A percentile compares a stretch with the other conserved stretches of the same genome.
These are phyloP conservation scores for Etheostoma cragini DNA, from an alignment of 2,113 vertebrate genomes.

Conservation along the genomic window DNA sequence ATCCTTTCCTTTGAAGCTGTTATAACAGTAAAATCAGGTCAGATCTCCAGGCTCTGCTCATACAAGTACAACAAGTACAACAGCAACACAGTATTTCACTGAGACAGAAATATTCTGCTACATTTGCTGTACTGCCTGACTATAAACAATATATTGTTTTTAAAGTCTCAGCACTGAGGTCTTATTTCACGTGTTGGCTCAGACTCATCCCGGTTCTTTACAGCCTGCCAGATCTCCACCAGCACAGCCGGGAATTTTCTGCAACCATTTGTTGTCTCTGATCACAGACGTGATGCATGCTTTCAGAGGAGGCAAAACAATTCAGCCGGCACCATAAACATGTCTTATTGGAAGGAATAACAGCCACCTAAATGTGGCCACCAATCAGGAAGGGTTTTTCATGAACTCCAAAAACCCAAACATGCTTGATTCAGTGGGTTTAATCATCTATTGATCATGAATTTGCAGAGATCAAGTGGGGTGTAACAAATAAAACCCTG, in stretches of 20 bases:
- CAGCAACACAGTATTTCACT: slow-evolving; percentile 28
- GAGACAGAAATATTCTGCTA: slow-evolving; percentile 37
- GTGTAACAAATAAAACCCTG: slow-evolving; percentile 33
- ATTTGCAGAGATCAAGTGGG: slow-evolving; percentile 8
- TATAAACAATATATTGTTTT: slow-evolving; percentile 51
- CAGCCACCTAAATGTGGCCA: slow-evolving; percentile 16
- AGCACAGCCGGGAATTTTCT: slow-evolving; percentile 41
- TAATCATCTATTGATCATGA: slow-evolving; percentile 33
- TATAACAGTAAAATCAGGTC: slow-evolving; percentile 65
- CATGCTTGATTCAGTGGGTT: slow-evolving; percentile 30
- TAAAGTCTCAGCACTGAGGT: slow-evolving; percentile 41
- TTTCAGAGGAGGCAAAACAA: slow-evolving; percentile 37
- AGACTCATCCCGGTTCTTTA: slow-evolving; percentile 35
- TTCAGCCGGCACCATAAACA: slow-evolving; percentile 39
- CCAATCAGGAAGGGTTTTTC: slow-evolving; percentile 13
- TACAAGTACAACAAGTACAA: slow-evolving; percentile 28
- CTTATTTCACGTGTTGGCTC: slow-evolving; percentile 52
- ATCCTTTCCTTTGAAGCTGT: slow-evolving; percentile 53
- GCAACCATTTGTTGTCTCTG: slow-evolving; percentile 41
- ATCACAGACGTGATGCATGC: slow-evolving; percentile 51
- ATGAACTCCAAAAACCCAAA: slow-evolving; percentile 19
- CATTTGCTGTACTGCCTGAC: slow-evolving; percentile 18
- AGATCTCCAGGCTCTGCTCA: slow-evolving; percentile 59
- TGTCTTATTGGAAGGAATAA: slow-evolving; percentile 27
- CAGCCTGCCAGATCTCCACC: slow-evolving; percentile 37